A percentile compares a stretch with the other conserved stretches of the same genome.
phyloP scores from a whole-genome alignment of 2,888 invertebrate species.

The Orthosia incerta region DNA sequence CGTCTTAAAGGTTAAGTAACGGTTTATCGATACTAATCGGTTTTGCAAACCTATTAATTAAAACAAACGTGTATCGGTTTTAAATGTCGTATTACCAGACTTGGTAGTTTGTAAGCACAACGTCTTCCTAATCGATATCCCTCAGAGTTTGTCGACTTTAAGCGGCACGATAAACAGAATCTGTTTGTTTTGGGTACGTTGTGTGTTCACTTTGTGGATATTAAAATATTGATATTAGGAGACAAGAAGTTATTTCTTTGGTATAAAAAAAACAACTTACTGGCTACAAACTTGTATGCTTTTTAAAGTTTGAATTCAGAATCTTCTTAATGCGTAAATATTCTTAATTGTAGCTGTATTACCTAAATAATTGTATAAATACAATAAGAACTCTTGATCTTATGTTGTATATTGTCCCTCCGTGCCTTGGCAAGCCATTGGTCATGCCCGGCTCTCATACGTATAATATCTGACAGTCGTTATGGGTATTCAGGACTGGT shows the following conservation, averaged over 20 bases:
- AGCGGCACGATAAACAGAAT: constrained; percentile 38
- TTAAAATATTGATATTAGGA: constrained; percentile 52
- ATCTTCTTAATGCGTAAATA: no score
- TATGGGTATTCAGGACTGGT: no score
- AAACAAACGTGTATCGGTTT: constrained; percentile 55
- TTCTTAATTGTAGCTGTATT: no score
- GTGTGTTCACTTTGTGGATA: constrained; percentile 31
- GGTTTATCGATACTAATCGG: constrained; percentile 49
- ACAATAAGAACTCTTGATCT: neutral
- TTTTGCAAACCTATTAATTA: constrained; percentile 53
- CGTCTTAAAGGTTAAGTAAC: constrained; percentile 45
- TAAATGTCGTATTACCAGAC: constrained; percentile 55
- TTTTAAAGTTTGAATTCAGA: neutral
- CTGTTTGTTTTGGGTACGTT: constrained; percentile 48
- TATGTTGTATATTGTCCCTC: no score
- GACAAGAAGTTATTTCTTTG: constrained; percentile 5
- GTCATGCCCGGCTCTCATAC: no score
- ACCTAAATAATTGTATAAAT: neutral
- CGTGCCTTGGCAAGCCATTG: no score
- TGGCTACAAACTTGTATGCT: neutral
- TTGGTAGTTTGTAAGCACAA: constrained; percentile 29
- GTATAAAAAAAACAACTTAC: neutral
- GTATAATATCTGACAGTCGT: no score
- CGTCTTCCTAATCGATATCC: constrained; percentile 38
- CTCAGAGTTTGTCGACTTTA: constrained; percentile 35